A percentile compares a stretch with the other conserved stretches of the same genome.
These are phyloP conservation scores for Hydropotes inermis DNA, from an alignment of 2,113 vertebrate species.

Conservation along the genomic window DNA sequence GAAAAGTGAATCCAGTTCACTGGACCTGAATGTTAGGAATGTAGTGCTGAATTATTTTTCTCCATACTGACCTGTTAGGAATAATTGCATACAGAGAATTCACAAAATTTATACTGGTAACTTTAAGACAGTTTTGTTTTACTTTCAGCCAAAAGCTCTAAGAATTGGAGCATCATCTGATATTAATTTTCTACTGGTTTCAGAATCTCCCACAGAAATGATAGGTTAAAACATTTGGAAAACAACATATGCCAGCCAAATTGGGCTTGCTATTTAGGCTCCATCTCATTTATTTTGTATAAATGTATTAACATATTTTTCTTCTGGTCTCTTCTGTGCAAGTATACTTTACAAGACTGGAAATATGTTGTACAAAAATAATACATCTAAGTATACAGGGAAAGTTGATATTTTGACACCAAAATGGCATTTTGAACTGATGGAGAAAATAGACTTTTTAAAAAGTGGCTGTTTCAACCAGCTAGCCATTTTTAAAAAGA, in stretches of 20 bases:
- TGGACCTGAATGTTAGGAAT: neutral
- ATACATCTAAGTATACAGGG: neutral
- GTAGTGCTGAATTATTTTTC: neutral
- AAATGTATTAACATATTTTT: neutral
- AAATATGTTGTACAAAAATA: neutral
- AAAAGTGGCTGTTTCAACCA: neutral
- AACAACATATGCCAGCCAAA: neutral
- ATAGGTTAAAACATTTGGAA: neutral
- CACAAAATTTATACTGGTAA: neutral
- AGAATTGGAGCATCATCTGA: neutral
- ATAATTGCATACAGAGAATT: neutral
- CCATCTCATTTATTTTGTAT: neutral
- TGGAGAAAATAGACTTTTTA: neutral
- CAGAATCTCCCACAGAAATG: slow-evolving; percentile 12
- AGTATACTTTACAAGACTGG: neutral
- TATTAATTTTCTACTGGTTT: slow-evolving; percentile 19
- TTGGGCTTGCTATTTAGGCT: neutral
- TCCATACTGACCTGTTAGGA: neutral
- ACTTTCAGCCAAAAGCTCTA: neutral
- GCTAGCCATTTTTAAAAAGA: neutral
- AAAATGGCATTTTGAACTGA: neutral
- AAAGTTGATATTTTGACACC: neutral
- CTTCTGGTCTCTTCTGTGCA: neutral
- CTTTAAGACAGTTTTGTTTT: neutral
- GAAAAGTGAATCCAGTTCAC: neutral